These are phyloP conservation scores for Spizella passerina DNA, from an alignment of 2,797 vertebrate species.

Conservation along the genomic window DNA sequence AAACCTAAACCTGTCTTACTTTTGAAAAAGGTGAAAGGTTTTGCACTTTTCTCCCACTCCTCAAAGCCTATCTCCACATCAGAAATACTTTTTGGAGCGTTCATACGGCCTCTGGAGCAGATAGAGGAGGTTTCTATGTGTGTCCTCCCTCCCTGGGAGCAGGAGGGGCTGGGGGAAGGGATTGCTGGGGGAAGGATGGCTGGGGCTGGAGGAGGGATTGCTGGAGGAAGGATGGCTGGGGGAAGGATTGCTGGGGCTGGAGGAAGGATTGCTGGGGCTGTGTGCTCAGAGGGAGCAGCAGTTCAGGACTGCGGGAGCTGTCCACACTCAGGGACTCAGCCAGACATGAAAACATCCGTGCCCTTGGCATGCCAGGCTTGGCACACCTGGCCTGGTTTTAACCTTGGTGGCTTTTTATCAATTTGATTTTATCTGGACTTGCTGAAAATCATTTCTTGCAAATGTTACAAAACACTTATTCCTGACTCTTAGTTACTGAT, in stretches of 20 bases:
- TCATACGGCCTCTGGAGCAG: background rate
- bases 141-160: background rate
- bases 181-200: background rate
- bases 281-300: accelerated
- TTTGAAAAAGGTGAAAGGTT: background rate
- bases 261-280: no score
- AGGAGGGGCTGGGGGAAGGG: background rate
- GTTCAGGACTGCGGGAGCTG: background rate
- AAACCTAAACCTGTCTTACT: background rate
- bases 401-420: background rate
- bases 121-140: background rate
- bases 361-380: accelerated
- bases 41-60: accelerated
- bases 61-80: background rate
- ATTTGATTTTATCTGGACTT: background rate
- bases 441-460: background rate
- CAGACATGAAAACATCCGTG: background rate
- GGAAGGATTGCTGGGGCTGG: background rate
- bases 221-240: background rate
- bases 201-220: background rate
- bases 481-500: background rate
- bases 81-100: background rate
- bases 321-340: accelerated
- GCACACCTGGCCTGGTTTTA: background rate
- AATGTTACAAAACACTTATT: background rate